phyloP scores from a whole-genome alignment of 2,797 vertebrate species.

The Graptemys geographica region DNA sequence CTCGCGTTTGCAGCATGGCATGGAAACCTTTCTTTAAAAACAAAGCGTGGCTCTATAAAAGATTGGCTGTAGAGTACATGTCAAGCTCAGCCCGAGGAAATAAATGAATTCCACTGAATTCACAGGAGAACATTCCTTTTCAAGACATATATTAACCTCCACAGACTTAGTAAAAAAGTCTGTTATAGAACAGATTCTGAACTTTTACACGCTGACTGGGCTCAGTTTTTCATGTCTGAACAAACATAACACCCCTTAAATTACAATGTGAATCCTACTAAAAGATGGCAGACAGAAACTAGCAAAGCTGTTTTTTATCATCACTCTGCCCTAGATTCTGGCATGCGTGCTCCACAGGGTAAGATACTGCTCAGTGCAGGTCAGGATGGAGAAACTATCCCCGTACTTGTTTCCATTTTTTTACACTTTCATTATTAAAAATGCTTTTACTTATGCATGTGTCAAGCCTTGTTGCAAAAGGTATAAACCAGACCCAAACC shows the following conservation, averaged over 20 bases:
- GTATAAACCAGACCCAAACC: background rate
- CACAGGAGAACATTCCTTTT: background rate
- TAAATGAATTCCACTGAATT: background rate
- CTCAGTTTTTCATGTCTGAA: background rate
- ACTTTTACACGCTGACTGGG: background rate
- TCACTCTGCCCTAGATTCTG: background rate
- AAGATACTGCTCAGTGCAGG: background rate
- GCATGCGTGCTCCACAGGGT: background rate
- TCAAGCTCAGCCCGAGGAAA: fast-evolving
- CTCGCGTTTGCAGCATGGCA: background rate
- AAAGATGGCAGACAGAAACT: background rate
- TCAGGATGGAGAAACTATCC: background rate
- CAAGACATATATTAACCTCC: background rate
- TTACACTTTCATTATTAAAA: background rate
- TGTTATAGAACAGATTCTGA: background rate
- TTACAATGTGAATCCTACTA: background rate
- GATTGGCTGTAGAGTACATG: fast-evolving
- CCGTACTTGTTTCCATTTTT: background rate
- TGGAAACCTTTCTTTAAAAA: background rate
- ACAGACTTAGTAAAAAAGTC: too few species aligned
- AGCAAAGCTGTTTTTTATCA: background rate
- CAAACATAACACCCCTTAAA: background rate
- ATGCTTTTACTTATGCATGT: background rate
- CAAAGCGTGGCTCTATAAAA: fast-evolving
- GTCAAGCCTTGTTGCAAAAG: background rate